Evolutionary conservation across 2,888 invertebrate species (phyloP).

Genomic region (Sarcophaga rosellei): DNA sequence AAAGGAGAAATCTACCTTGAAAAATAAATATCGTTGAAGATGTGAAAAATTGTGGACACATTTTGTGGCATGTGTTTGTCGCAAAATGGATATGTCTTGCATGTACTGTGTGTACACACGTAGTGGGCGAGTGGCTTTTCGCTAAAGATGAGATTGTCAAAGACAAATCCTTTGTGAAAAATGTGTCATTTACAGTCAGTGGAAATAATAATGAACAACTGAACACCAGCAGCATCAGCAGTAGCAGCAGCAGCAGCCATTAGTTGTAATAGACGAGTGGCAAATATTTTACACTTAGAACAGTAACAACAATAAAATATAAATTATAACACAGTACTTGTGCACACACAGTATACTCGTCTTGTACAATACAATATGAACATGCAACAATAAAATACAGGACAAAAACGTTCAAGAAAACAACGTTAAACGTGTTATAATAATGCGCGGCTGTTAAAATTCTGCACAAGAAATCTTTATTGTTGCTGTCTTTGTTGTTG

Average conservation of each 20-base stretch:
- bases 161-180: slow-evolving; percentile 65
- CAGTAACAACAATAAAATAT: not conserved
- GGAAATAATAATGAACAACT: slow-evolving; percentile 27
- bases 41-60: slow-evolving; percentile 63
- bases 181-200: slow-evolving; percentile 59
- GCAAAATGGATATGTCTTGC: not conserved
- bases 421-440: slow-evolving; percentile 7
- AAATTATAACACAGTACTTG: not conserved
- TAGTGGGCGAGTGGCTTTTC: not conserved
- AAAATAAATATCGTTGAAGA: not conserved
- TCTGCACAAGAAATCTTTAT: slow-evolving; percentile 5
- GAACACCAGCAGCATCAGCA: not conserved
- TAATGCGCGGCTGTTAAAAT: slow-evolving; percentile 1
- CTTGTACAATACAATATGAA: not conserved
- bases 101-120: not conserved
- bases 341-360: not conserved
- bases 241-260: slow-evolving; percentile 16
- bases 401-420: not conserved
- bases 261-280: not conserved
- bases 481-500: not conserved
- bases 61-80: slow-evolving; percentile 23
- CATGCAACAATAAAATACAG: not conserved
- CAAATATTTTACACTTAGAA: slow-evolving; percentile 15
- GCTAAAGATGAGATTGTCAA: slow-evolving; percentile 33
- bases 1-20: not conserved